Evolutionary conservation across 1,140 invertebrate genomes (phyloP).

Genomic region (Caenorhabditis elegans): DNA sequence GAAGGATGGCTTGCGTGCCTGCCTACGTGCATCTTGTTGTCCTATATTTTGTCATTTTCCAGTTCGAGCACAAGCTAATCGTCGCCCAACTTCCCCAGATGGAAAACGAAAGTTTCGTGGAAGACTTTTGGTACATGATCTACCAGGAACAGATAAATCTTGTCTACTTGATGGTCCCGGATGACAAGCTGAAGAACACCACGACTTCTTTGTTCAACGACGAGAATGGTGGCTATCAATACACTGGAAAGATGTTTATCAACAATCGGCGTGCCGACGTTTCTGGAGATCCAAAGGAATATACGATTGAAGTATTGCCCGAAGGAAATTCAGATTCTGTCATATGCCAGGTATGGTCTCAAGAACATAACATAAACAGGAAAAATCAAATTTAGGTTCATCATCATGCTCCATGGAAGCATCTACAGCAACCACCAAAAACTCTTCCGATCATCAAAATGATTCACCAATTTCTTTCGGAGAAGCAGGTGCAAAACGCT

Average conservation of each 20-base stretch:
- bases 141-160: slow-evolving; percentile 14
- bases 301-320: not conserved
- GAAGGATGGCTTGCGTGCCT: not conserved
- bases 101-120: slow-evolving; percentile 9
- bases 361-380: too few species aligned
- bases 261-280: not conserved
- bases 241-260: not conserved
- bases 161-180: slow-evolving; percentile 1
- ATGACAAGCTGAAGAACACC: not conserved
- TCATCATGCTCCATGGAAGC: not conserved
- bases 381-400: not conserved
- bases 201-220: not conserved
- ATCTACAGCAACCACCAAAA: not conserved
- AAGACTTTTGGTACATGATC: slow-evolving; percentile 9
- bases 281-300: not conserved
- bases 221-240: not conserved
- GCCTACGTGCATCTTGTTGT: too few species aligned
- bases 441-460: slow-evolving; percentile 8
- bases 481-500: slow-evolving; percentile 14
- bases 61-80: not conserved
- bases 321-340: slow-evolving; percentile 24
- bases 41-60: not conserved
- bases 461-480: slow-evolving; percentile 2
- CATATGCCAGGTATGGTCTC: not conserved
- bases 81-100: not conserved